These are phyloP conservation scores for Platygyra sinensis DNA, from an alignment of 64 coral and sea anemone species.

Conservation along the genomic window DNA sequence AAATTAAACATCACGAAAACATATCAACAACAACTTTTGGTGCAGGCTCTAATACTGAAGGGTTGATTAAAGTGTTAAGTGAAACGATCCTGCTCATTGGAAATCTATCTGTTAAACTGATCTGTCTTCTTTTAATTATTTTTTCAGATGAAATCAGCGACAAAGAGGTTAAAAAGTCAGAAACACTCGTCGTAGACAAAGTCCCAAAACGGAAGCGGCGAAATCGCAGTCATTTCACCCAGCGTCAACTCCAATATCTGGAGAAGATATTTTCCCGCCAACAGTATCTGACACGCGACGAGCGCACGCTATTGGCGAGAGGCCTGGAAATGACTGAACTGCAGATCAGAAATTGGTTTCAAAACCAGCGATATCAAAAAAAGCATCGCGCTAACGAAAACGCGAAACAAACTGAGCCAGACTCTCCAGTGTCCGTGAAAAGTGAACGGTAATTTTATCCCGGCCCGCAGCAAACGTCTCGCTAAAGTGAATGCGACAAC, in stretches of 20 bases:
- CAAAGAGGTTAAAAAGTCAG: background rate
- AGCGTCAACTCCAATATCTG: constrained; percentile 88
- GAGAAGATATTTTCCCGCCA: constrained; percentile 88
- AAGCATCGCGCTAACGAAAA: constrained; percentile 67
- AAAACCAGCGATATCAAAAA: constrained; percentile 91
- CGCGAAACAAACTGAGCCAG: constrained; percentile 10
- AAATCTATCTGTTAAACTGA: background rate
- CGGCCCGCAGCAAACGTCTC: no score
- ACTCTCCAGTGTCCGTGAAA: background rate
- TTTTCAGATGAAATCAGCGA: background rate
- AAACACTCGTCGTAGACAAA: constrained; percentile 7
- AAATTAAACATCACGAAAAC: constrained; percentile 35
- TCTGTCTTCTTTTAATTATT: background rate
- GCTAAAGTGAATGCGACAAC: no score
- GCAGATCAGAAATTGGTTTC: constrained; percentile 95
- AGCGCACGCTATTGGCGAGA: constrained; percentile 77
- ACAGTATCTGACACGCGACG: constrained; percentile 92
- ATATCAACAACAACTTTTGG: background rate
- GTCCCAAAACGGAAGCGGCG: constrained; percentile 70
- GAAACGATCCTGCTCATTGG: background rate
- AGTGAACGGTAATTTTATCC: background rate
- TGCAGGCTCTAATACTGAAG: background rate
- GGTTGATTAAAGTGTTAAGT: background rate
- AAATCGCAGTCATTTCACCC: constrained; percentile 90
- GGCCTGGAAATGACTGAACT: constrained; percentile 95